These are phyloP conservation scores for Myiozetetes cayanensis DNA, from an alignment of 2,113 vertebrate genomes.

Conservation along the genomic window DNA sequence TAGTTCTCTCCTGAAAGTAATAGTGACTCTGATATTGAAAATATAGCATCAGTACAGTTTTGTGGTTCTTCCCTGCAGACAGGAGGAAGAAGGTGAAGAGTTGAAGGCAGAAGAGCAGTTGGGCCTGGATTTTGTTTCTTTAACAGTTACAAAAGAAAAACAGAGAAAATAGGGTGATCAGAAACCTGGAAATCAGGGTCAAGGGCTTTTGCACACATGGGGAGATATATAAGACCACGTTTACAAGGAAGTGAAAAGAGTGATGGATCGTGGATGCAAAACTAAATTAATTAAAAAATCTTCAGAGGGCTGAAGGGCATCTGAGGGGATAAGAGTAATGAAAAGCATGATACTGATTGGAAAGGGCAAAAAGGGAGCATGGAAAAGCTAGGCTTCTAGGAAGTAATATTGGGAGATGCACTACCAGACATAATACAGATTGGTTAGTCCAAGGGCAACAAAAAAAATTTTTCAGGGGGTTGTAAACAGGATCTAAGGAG, in stretches of 20 bases:
- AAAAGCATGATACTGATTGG: background rate
- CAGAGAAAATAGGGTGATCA: background rate
- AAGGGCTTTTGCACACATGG: background rate
- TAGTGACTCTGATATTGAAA: background rate
- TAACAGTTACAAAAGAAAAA: background rate
- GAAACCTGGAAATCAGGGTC: background rate
- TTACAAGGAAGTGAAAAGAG: background rate
- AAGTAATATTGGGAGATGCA: background rate
- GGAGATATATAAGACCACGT: background rate
- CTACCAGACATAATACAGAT: background rate
- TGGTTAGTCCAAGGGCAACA: background rate
- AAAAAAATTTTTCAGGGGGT: background rate
- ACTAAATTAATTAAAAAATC: background rate
- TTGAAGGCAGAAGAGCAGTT: background rate
- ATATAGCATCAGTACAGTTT: background rate
- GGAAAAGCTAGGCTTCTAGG: background rate
- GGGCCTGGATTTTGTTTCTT: background rate
- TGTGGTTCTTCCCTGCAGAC: background rate
- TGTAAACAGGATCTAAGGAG: background rate
- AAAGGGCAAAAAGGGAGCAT: background rate
- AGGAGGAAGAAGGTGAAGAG: background rate
- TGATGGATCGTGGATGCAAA: background rate
- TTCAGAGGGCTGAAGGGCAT: background rate
- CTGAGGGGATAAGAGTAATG: background rate
- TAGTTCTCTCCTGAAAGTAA: background rate